Percentiles rank a stretch among this genome's conserved stretches.
Evolutionary conservation across 2,797 vertebrate species (phyloP).

Genomic region (Coluber constrictor): DNA sequence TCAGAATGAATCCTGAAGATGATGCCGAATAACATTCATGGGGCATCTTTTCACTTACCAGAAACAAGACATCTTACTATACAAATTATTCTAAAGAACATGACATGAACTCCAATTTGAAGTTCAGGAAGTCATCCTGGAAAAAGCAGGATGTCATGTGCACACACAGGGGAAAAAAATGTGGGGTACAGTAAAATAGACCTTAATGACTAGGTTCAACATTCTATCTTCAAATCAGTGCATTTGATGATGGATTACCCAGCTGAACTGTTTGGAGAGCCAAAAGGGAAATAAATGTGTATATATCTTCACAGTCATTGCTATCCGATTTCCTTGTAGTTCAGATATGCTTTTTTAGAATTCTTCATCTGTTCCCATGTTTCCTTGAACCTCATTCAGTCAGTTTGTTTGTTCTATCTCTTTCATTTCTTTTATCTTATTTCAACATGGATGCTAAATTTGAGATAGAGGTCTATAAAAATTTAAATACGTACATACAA

Average conservation of each 20-base stretch:
- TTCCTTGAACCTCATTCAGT: neutral
- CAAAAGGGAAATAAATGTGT: neutral
- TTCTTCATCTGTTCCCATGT: neutral
- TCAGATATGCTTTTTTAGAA: neutral
- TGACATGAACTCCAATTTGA: neutral
- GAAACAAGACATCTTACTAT: neutral
- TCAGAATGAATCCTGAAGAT: neutral
- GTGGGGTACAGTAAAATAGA: neutral
- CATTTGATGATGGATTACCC: neutral
- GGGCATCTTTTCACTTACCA: neutral
- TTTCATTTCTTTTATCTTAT: neutral
- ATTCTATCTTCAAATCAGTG: neutral
- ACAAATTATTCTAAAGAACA: neutral
- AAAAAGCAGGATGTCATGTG: neutral
- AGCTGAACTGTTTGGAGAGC: neutral
- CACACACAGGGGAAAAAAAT: neutral
- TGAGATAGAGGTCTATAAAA: neutral
- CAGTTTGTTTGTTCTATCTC: neutral
- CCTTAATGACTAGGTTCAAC: neutral
- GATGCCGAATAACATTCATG: neutral
- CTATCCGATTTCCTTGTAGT: neutral
- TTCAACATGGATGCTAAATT: neutral
- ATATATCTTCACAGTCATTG: neutral
- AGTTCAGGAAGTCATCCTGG: neutral
- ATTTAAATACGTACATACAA: neutral